Evolutionary conservation across 2,797 vertebrate genomes (phyloP), one percentile per base, ranked within the genome.

Genomic region (Thripadectes ignobilis): DNA sequence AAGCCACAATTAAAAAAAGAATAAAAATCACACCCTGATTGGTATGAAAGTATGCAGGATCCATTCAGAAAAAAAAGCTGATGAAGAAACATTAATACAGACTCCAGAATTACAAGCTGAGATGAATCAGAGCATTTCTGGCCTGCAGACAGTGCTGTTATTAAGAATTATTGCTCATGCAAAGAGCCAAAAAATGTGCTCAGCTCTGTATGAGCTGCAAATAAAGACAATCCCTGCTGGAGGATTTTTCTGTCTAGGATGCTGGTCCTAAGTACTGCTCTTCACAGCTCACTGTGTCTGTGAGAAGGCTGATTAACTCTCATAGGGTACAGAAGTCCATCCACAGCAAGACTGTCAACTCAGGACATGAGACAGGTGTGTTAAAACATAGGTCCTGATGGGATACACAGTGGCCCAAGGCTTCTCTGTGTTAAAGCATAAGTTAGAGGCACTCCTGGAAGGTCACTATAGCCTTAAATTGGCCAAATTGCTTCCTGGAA

Each of bases 41-140:
- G 43, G 8, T 79, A 85, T 90, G 63, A 93, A 93, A 96, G 12
- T 39, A 88, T 74, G 77, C 38, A 79, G 26, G 16, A 68, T 93
- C 58, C 85, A 95, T 94, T 96, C 88, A 96, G 88, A 88, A 93
- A 89, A 94, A 94, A 92, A 69, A 84, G 21, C 13, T 49, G 57
- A 85, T 71, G 80, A 91, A 93, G 83, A 76, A 90, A 92, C 36
- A 68, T 71, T 85, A 90, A 57, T 58, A 79, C 27, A 87, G 48
- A 23, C 45, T 94, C 63, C 91, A 95, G 65, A 92, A 88, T 71
- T 92, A 77, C 83, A 95, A 92, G 67, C 80, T 93, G 85, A 96
- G 71, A 95, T 92, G 89, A 93, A 96, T 93, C 94, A 93, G 57
- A 95, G 57, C 59, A 85, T 85, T 95, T 95, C 91, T 96, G 89